These are phyloP conservation scores for Microplitis mediator DNA, from an alignment of 1,140 invertebrate genomes.

Conservation along the genomic window DNA sequence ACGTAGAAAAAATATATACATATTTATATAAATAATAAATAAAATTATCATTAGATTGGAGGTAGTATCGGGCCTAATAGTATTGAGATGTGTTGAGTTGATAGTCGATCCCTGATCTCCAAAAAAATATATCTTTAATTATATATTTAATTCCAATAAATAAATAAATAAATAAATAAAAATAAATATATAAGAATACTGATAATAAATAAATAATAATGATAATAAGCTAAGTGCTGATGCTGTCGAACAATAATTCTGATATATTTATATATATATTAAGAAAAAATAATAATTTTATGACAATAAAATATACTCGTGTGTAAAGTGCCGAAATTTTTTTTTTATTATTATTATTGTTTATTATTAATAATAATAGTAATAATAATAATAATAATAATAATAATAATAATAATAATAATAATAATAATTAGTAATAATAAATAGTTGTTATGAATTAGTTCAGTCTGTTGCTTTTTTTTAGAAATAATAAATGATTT, in stretches of 20 bases:
- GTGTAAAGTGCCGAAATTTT: slow-evolving; percentile 18
- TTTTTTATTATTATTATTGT: background rate
- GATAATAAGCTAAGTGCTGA: slow-evolving; percentile 56
- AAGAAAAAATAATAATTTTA: slow-evolving; percentile 34
- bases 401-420: background rate
- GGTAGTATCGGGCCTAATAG: slow-evolving; percentile 60
- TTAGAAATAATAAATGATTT: no score
- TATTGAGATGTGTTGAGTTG: background rate
- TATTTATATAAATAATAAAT: slow-evolving; percentile 27
- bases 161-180: background rate
- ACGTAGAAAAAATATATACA: slow-evolving; percentile 52
- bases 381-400: no score
- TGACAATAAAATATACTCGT: slow-evolving; percentile 32
- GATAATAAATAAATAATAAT: slow-evolving; percentile 23
- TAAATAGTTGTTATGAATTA: background rate
- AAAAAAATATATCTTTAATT: slow-evolving; percentile 34
- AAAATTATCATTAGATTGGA: slow-evolving; percentile 41
- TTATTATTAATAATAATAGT: background rate
- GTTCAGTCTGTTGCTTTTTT: background rate
- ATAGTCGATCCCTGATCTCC: background rate
- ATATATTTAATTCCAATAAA: slow-evolving; percentile 11
- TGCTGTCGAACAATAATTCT: slow-evolving; percentile 64
- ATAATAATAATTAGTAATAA: background rate
- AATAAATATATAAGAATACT: slow-evolving; percentile 30
- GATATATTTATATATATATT: slow-evolving; percentile 51